Evolutionary conservation across 2,113 vertebrate species (phyloP).

Genomic region (Athene noctua): DNA sequence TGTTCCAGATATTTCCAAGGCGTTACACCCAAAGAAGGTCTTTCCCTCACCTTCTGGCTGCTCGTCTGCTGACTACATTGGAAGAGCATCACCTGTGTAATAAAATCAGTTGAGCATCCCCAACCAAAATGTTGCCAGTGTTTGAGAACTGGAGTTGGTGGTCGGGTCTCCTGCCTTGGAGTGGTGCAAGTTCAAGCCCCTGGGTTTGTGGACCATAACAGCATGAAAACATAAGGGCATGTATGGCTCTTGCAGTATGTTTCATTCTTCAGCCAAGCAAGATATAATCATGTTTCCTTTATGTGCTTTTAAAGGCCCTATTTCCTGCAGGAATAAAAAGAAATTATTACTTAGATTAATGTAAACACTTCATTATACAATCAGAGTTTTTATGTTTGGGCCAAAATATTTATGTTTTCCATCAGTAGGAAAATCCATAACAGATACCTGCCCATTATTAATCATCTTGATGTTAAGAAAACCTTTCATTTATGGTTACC

Average conservation of each 20-base stretch:
- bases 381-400: neutral
- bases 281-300: neutral
- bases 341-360: neutral
- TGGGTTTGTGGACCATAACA: accelerated
- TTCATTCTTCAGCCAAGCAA: neutral
- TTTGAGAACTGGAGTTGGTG: neutral
- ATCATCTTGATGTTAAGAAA: conserved; percentile 5
- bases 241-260: neutral
- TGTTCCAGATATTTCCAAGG: neutral
- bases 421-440: neutral
- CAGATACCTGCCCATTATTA: neutral
- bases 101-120: neutral
- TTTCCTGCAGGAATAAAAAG: neutral
- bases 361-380: neutral
- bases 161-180: accelerated
- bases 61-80: neutral
- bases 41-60: neutral
- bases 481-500: neutral
- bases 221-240: neutral
- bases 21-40: neutral
- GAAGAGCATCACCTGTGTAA: neutral
- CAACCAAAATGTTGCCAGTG: neutral
- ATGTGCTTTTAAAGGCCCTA: neutral
- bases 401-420: conserved; percentile 18
- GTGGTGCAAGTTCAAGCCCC: neutral